phyloP scores from a whole-genome alignment of 2,797 vertebrate genomes.

The Paedocypris micromegethes region DNA sequence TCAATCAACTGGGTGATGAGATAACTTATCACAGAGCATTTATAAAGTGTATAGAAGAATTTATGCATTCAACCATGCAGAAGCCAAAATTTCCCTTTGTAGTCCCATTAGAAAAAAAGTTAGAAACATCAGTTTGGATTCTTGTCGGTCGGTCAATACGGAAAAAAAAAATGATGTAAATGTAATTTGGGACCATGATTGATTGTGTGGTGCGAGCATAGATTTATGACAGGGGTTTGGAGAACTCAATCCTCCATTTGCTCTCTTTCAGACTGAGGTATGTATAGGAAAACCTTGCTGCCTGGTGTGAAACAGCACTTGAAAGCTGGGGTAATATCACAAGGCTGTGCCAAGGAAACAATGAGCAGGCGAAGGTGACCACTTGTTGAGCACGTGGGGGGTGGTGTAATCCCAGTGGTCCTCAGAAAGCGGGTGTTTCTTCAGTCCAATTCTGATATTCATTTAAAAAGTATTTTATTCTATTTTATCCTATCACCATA shows the following conservation, averaged over 20 bases:
- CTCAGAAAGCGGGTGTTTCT: constrained; percentile 8
- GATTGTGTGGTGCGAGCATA: background rate
- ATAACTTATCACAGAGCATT: background rate
- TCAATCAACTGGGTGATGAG: constrained; percentile 11
- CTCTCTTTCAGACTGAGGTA: constrained; percentile 36
- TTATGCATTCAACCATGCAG: background rate
- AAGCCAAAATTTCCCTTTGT: background rate
- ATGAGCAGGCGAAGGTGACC: constrained; percentile 33
- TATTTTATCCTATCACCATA: too few relatives aligned
- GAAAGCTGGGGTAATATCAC: constrained; percentile 65
- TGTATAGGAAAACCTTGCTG: constrained; percentile 58
- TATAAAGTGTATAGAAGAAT: background rate
- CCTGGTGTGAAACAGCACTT: constrained; percentile 60
- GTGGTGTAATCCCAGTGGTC: constrained; percentile 10
- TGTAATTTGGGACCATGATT: background rate
- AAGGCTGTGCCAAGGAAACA: constrained; percentile 57
- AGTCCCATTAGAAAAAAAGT: too few relatives aligned
- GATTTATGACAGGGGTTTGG: background rate
- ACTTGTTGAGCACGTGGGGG: constrained; percentile 1
- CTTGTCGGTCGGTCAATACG: too few relatives aligned
- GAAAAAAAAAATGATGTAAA: too few relatives aligned
- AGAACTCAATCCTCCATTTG: background rate
- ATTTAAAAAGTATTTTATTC: background rate
- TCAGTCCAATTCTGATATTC: constrained; percentile 15
- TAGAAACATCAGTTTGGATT: too few relatives aligned